Conservation (phyloP, 2,888 invertebrate species). For the Diarsia rubi region DNA sequence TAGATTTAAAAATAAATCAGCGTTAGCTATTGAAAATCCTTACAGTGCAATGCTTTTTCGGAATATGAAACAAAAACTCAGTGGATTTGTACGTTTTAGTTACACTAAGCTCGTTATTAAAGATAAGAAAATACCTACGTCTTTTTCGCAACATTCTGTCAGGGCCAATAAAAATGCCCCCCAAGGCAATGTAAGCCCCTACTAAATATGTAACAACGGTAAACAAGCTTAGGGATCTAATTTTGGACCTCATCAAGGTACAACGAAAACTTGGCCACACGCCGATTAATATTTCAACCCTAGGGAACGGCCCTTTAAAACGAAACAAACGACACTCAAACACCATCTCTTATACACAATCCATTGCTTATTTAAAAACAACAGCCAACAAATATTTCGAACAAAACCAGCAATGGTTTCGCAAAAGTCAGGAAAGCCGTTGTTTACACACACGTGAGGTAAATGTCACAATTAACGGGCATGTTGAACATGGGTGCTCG, state of each 20-base stretch:
- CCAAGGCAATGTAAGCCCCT: conserved; percentile 6
- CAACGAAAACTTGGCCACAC: conserved; percentile 60
- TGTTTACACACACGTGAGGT: background rate
- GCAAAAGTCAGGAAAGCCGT: background rate
- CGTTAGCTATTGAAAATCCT: background rate
- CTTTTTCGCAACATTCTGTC: conserved; percentile 21
- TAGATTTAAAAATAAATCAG: background rate
- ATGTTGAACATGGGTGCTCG: conserved; percentile 43
- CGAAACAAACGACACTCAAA: conserved; percentile 34
- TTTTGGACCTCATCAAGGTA: conserved; percentile 73
- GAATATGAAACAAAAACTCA: no score
- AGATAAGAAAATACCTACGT: background rate
- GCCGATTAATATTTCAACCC: conserved; percentile 73
- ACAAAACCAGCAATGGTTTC: conserved; percentile 32
- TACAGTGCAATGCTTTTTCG: no score
- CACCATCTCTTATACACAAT: background rate
- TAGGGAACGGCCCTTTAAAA: conserved; percentile 60
- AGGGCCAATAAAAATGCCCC: conserved; percentile 32
- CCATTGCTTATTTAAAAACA: conserved; percentile 23
- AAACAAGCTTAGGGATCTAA: conserved; percentile 73
- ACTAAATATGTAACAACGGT: conserved; percentile 60
- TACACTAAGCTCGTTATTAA: background rate
- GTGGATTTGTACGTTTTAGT: background rate
- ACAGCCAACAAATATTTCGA: background rate
- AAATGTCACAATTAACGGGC: conserved; percentile 30